Conservation (phyloP, 2,797 vertebrate genomes). For the Emydoidea blandingii region DNA sequence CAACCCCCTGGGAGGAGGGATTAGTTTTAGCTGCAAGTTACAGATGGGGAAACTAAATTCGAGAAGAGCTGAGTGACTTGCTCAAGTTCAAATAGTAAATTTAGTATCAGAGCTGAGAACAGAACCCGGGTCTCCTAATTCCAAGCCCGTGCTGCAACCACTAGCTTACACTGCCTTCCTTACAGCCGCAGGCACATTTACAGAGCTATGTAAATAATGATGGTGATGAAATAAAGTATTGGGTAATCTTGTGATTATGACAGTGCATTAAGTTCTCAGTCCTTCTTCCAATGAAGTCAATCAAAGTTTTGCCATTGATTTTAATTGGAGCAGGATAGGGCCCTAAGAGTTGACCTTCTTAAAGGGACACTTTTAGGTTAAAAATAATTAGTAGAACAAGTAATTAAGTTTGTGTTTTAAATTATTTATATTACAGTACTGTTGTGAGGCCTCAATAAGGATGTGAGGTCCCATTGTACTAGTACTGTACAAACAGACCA, state of each 20-base stretch:
- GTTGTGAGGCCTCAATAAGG: background rate
- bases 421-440: background rate
- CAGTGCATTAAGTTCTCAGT: background rate
- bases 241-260: background rate
- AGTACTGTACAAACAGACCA: accelerated
- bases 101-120: background rate
- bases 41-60: background rate
- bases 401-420: background rate
- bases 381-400: background rate
- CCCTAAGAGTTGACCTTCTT: background rate
- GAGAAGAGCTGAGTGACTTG: background rate
- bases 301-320: background rate
- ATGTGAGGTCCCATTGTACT: background rate
- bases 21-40: background rate
- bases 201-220: background rate
- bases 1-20: background rate
- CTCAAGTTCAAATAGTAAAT: background rate
- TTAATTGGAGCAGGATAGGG: background rate
- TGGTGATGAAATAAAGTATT: background rate
- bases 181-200: background rate
- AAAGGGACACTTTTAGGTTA: background rate
- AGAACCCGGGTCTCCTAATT: background rate
- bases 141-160: background rate
- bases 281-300: background rate
- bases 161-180: background rate